Evolutionary conservation across 2,797 vertebrate genomes (phyloP).

Genomic region (Hemibagrus guttatus): DNA sequence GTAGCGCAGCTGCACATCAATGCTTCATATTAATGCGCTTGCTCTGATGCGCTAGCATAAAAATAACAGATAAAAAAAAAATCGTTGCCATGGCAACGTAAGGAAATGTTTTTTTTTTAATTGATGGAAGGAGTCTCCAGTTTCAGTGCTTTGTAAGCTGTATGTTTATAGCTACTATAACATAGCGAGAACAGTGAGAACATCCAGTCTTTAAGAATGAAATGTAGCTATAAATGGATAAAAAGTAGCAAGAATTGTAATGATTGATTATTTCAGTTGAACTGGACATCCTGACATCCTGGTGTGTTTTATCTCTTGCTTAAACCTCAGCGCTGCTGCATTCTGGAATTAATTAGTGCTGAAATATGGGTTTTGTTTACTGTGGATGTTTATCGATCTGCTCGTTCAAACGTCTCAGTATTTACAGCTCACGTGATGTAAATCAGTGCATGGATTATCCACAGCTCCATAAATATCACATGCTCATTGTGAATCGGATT

Average conservation of each 20-base stretch:
- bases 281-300: background rate
- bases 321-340: background rate
- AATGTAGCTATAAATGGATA: background rate
- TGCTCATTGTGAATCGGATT: background rate
- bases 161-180: background rate
- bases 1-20: background rate
- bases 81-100: too few species aligned
- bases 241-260: background rate
- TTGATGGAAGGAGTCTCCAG: too few species aligned
- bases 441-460: background rate
- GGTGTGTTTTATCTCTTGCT: background rate
- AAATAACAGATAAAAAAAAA: too few species aligned
- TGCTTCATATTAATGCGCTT: background rate
- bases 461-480: background rate
- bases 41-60: too few species aligned
- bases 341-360: background rate
- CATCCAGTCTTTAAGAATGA: background rate
- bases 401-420: too few species aligned
- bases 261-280: background rate
- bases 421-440: background rate
- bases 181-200: background rate
- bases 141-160: too few species aligned
- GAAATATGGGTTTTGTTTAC: background rate
- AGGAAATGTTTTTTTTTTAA: too few species aligned
- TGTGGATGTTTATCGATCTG: background rate